Evolutionary conservation across 2,888 invertebrate species (phyloP), one percentile per base, ranked within the genome.

Genomic region (Hemicrepidius hirtus): DNA sequence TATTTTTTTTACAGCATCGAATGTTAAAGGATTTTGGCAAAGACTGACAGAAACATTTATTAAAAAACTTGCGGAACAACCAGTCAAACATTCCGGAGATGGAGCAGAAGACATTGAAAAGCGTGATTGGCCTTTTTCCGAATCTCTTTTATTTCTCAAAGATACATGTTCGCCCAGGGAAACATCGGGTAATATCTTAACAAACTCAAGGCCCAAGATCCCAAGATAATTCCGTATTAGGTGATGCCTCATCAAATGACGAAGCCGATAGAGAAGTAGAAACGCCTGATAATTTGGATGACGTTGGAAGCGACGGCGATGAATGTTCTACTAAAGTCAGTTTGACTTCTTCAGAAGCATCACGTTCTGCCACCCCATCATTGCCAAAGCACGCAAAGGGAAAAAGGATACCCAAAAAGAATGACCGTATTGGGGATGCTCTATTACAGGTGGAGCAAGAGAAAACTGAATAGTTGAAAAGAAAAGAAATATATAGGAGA

Each of bases 91-190:
- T 16, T 46, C 44, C 2, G 44, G 44, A n/a, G 44, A 16, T 46
- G 44, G 44, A 46, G 18, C 18, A 16, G 44, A 46, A 6, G 32
- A 57, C 37, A 40, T 5, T 20, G 37, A 59, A 59, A 37, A 59
- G 40, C 59, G 40, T 40, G 35, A 18, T 59, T 59, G 59, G 59
- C 59, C 3, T 16, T 59, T 18, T 59, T 59, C 40, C 40, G 41
- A 59, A 13, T 59, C 59, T 37, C 40, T 59, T 18, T 13, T 59
- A 40, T 59, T 59, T 59, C 40, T 59, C 16, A 59, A 37, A 20
- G 41, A 37, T 59, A 32, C 32, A 16, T 32, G 57, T 57, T 3
- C 32, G 57, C 35, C 37, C 57, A 32, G 40, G 10, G 10, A 40
- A 6, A 6, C 40, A 6, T 6, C 40, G 10, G 10, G 40, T 6